Percentiles rank a stretch among this genome's conserved stretches.
Evolutionary conservation across 2,888 invertebrate species (phyloP).

Genomic region (Dasypogon diadema): DNA sequence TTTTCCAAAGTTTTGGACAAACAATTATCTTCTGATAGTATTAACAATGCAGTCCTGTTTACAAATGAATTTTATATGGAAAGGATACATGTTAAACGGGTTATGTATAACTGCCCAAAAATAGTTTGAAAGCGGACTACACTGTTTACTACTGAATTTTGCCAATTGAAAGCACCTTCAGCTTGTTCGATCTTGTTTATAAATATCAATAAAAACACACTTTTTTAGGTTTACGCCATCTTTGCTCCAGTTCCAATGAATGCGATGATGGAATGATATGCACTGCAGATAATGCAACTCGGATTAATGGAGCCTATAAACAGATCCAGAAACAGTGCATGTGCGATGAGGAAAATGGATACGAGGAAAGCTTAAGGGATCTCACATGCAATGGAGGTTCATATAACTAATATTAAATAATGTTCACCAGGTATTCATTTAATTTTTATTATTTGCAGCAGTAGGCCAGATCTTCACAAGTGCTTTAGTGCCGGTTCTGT

Average conservation of each 20-base stretch:
- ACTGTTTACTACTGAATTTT: too few relatives aligned
- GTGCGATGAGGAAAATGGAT: constrained; percentile 74
- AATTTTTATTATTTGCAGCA: constrained; percentile 58
- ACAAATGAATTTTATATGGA: too few relatives aligned
- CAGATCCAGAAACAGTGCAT: constrained; percentile 73
- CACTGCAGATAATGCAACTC: constrained; percentile 71
- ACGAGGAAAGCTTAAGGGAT: constrained; percentile 72
- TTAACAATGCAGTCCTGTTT: too few relatives aligned
- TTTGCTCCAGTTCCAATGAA: constrained; percentile 74
- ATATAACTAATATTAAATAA: not conserved
- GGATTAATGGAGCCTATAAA: constrained; percentile 44
- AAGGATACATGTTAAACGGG: too few relatives aligned
- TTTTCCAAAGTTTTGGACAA: too few relatives aligned
- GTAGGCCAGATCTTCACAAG: constrained; percentile 60
- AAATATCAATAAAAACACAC: too few relatives aligned
- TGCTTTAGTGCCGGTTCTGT: constrained; percentile 8
- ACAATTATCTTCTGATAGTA: too few relatives aligned
- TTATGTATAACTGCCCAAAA: too few relatives aligned
- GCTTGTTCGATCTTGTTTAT: too few relatives aligned
- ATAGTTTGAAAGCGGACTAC: too few relatives aligned
- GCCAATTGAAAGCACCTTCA: too few relatives aligned
- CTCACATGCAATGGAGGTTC: constrained; percentile 73
- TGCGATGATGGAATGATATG: constrained; percentile 77
- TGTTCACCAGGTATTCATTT: not conserved
- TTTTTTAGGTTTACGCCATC: constrained; percentile 70